Percentiles rank a stretch among this genome's conserved stretches.
phyloP scores from a whole-genome alignment of 2,888 invertebrate species.

The Amphipyra berbera region DNA sequence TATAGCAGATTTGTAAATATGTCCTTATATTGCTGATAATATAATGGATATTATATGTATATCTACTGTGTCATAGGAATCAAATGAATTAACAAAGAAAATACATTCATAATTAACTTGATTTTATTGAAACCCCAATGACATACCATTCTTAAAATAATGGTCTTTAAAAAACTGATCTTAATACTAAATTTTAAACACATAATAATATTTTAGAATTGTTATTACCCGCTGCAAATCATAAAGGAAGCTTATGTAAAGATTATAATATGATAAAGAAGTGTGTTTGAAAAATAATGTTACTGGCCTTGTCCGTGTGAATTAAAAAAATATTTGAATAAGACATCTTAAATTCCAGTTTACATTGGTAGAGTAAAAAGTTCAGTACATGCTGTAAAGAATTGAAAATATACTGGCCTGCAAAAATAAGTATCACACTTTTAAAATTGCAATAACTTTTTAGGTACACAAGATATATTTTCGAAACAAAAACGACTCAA shows the following conservation, averaged over 20 bases:
- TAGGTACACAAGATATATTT: no score
- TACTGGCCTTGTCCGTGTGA: conserved; percentile 32
- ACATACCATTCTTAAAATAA: no score
- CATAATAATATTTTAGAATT: conserved; percentile 5
- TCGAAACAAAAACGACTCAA: no score
- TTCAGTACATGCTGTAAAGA: no score
- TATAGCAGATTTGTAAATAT: no score
- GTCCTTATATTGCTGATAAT: no score
- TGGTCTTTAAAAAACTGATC: conserved; percentile 2
- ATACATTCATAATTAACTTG: background rate
- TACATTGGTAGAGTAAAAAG: background rate
- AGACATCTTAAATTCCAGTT: conserved; percentile 8
- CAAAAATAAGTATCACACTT: no score
- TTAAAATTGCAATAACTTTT: no score
- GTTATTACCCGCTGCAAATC: conserved; percentile 2
- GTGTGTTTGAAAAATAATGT: conserved; percentile 17
- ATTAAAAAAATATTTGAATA: conserved; percentile 21
- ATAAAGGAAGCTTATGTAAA: conserved; percentile 25
- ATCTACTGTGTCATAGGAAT: no score
- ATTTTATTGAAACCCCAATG: background rate
- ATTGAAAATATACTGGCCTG: no score
- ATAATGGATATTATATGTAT: no score
- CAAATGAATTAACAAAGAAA: background rate
- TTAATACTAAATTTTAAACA: conserved; percentile 13
- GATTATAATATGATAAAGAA: conserved; percentile 22